phyloP scores from a whole-genome alignment of 2,113 vertebrate genomes.

The Oriolus oriolus region DNA sequence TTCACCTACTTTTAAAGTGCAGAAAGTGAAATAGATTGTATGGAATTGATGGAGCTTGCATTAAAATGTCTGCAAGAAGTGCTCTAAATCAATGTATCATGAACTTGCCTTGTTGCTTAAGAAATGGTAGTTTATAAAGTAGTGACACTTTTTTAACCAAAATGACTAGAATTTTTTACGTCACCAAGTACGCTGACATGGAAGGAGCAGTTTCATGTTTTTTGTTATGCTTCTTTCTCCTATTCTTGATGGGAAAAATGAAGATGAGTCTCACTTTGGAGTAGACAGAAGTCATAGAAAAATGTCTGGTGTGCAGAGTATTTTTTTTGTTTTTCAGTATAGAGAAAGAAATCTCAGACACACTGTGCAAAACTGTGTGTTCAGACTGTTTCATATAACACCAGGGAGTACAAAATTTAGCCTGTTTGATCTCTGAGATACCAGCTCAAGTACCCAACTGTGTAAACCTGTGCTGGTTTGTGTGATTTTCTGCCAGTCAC shows the following conservation, averaged over 20 bases:
- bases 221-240: not conserved
- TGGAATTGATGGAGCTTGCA: not conserved
- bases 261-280: not conserved
- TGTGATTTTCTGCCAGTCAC: not conserved
- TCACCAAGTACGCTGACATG: fast-evolving
- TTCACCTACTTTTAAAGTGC: not conserved
- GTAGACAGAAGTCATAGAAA: not conserved
- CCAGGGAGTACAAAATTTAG: not conserved
- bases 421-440: not conserved
- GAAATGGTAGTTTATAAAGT: not conserved
- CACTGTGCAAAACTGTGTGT: not conserved
- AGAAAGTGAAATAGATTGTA: not conserved
- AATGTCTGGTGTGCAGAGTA: not conserved
- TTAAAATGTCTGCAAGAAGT: not conserved
- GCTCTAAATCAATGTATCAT: not conserved
- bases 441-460: not conserved
- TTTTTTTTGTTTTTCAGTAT: not conserved
- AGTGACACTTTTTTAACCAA: not conserved
- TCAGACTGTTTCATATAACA: not conserved
- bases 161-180: not conserved
- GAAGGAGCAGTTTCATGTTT: not conserved
- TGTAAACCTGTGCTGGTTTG: not conserved
- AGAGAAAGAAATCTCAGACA: not conserved
- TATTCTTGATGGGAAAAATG: not conserved
- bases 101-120: not conserved